Evolutionary conservation across 1,140 invertebrate species (phyloP).

Genomic region (Ceratosolen fusciceps): DNA sequence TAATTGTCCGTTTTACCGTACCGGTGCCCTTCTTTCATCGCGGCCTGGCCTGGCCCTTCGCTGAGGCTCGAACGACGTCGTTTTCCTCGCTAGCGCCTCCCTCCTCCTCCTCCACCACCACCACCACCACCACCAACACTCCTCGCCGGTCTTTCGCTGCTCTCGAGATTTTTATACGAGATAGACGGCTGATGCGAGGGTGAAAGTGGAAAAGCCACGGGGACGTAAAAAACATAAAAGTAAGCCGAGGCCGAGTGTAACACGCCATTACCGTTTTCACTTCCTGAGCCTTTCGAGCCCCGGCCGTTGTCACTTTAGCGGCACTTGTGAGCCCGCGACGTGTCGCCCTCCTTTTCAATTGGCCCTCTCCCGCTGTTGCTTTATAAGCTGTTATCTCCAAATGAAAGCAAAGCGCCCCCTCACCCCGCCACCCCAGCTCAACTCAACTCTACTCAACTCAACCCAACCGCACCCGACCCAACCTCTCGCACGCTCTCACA

Average conservation of each 20-base stretch:
- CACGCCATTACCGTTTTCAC: slow-evolving; percentile 64
- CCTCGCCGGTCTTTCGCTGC: too few relatives aligned
- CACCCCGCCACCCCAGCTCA: background rate
- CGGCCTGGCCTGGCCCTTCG: background rate
- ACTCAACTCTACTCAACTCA: background rate
- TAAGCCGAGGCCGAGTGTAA: slow-evolving; percentile 64
- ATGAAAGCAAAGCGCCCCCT: slow-evolving; percentile 1
- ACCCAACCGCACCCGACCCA: too few relatives aligned
- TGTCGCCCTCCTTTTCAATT: slow-evolving; percentile 26
- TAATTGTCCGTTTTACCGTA: slow-evolving; percentile 41
- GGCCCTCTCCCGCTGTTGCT: slow-evolving; percentile 8
- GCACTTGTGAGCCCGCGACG: slow-evolving; percentile 45
- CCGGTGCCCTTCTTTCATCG: background rate
- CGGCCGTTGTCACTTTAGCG: slow-evolving; percentile 30
- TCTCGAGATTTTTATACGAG: slow-evolving; percentile 31
- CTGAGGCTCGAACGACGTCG: slow-evolving; percentile 24
- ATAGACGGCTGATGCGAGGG: slow-evolving; percentile 30
- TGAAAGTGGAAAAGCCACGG: slow-evolving; percentile 53
- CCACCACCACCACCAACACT: too few relatives aligned
- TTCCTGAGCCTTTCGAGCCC: background rate
- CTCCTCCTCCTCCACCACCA: slow-evolving; percentile 44
- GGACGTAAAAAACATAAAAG: slow-evolving; percentile 68
- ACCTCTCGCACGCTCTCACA: too few relatives aligned
- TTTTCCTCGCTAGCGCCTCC: background rate
- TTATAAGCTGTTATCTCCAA: slow-evolving; percentile 11